Conservation (phyloP, 23 tunicate species). For the Botrylloides violaceus region DNA sequence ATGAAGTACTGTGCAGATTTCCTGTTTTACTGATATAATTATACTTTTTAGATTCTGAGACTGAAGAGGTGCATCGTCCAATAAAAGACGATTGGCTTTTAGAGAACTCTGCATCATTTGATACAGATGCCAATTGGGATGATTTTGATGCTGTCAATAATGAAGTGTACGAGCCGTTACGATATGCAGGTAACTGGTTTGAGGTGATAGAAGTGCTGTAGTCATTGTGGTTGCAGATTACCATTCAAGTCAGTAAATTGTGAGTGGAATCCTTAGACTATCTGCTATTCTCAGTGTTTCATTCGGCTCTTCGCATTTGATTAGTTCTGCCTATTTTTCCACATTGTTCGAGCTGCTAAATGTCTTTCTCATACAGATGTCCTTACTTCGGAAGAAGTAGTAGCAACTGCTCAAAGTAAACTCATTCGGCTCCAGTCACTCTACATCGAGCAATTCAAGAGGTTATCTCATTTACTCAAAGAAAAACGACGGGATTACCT, state of each 20-base stretch:
- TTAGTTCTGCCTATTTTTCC: not conserved
- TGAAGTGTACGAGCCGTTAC: conserved; percentile 29
- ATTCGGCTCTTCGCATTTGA: not conserved
- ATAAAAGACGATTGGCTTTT: conserved; percentile 16
- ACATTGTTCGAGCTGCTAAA: not conserved
- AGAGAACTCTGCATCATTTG: conserved; percentile 15
- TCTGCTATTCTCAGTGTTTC: no score
- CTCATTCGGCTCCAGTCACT: conserved; percentile 38
- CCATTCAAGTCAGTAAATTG: no score
- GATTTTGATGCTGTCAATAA: conserved; percentile 28
- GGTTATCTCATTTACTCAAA: conserved; percentile 22
- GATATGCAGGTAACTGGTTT: conserved; percentile 44
- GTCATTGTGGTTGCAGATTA: no score
- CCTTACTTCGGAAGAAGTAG: conserved; percentile 40
- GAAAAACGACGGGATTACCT: conserved; percentile 27
- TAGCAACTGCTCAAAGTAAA: conserved; percentile 18
- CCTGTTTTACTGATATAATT: not conserved
- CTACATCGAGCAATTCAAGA: conserved; percentile 51
- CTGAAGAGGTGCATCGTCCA: conserved; percentile 18
- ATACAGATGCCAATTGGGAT: conserved; percentile 33
- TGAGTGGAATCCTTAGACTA: no score
- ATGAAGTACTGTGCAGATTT: not conserved
- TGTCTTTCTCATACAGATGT: conserved; percentile 10
- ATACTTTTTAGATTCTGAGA: conserved; percentile 6
- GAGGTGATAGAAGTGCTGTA: no score